A percentile compares a stretch with the other conserved stretches of the same genome.
Conservation (phyloP, 2,888 invertebrate genomes). For the Leptura quadrifasciata region DNA sequence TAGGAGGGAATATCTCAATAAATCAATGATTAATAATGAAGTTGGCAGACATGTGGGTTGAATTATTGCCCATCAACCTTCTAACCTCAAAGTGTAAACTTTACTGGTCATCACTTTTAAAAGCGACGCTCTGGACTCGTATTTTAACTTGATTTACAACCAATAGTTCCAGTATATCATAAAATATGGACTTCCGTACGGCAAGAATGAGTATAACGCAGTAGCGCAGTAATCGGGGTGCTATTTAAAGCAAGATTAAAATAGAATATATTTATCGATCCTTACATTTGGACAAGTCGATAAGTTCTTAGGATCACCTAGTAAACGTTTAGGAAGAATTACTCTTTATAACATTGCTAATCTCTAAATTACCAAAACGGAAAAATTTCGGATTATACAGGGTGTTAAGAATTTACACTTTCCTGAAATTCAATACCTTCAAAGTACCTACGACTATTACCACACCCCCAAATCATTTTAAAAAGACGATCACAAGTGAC, state of each 20-base stretch:
- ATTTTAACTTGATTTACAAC: constrained; percentile 54
- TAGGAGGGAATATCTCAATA: constrained; percentile 63
- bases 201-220: background rate
- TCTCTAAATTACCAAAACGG: no score
- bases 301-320: no score
- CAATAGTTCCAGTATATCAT: constrained; percentile 48
- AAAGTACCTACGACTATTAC: no score
- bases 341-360: no score
- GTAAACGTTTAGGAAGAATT: no score
- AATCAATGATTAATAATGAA: constrained; percentile 69
- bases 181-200: constrained; percentile 48
- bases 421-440: no score
- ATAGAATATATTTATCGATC: no score
- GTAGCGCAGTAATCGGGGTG: background rate
- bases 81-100: constrained; percentile 64
- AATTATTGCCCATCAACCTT: constrained; percentile 64
- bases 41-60: constrained; percentile 61
- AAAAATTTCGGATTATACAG: no score
- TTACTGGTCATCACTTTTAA: constrained; percentile 66
- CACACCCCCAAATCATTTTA: no score
- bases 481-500: no score
- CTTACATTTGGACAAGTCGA: no score
- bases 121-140: constrained; percentile 57
- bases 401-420: no score
- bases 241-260: background rate